Evolutionary conservation across 1,140 invertebrate species (phyloP).

Genomic region (Anthonomus grandis): DNA sequence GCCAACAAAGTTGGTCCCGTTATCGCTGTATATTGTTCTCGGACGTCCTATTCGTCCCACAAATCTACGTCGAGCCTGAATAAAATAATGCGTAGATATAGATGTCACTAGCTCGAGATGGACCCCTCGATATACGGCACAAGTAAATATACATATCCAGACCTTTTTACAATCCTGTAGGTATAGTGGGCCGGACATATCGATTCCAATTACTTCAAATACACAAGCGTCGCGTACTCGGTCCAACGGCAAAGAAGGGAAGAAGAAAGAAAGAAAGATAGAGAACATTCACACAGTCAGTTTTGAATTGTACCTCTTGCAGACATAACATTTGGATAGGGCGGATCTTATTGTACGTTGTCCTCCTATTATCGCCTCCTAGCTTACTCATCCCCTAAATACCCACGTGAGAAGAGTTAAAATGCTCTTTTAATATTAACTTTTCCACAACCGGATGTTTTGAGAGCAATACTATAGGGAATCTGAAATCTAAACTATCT

Average conservation of each 20-base stretch:
- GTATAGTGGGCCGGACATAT: constrained; percentile 38
- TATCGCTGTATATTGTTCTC: too few species aligned
- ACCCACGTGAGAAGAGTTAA: constrained; percentile 30
- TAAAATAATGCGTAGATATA: constrained; percentile 39
- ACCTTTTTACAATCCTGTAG: constrained; percentile 19
- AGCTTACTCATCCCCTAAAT: constrained; percentile 30
- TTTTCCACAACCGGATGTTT: constrained; percentile 29
- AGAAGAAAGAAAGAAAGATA: too few species aligned
- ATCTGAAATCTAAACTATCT: constrained; percentile 33
- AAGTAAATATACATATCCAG: constrained; percentile 44
- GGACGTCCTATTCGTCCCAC: constrained; percentile 42
- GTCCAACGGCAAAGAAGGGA: constrained; percentile 31
- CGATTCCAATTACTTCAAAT: constrained; percentile 40
- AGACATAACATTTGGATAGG: constrained; percentile 5
- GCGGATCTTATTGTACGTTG: constrained; percentile 32
- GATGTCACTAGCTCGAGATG: constrained; percentile 35
- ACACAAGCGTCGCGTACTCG: constrained; percentile 31
- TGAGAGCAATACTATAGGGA: constrained; percentile 34
- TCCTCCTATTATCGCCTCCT: constrained; percentile 16
- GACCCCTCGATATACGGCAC: constrained; percentile 43
- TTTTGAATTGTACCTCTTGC: constrained; percentile 6
- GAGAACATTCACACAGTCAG: constrained; percentile 15
- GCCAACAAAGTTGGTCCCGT: constrained; percentile 44
- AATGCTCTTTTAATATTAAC: constrained; percentile 33
- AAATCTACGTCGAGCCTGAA: constrained; percentile 41